A percentile compares a stretch with the other conserved stretches of the same genome.
Conservation (phyloP, 2,797 vertebrate species). For the Poeciliopsis gracilis region DNA sequence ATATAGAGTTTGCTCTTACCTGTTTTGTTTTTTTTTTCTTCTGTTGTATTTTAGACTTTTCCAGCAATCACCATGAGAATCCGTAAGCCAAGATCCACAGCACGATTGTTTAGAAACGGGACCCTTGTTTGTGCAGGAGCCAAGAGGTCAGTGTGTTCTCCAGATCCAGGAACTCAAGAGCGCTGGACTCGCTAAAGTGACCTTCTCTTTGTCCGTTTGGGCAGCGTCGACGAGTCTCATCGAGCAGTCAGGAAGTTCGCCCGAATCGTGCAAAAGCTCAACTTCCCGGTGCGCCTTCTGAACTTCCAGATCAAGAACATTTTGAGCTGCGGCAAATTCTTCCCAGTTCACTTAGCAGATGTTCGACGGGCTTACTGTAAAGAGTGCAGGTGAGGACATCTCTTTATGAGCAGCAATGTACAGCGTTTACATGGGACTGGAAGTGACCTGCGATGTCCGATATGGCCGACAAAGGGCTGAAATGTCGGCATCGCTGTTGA, state of each 20-base stretch:
- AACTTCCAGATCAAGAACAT: conserved; percentile 93
- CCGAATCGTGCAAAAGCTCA: conserved; percentile 90
- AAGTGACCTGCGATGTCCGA: not conserved
- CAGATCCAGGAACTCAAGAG: not conserved
- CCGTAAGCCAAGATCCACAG: conserved; percentile 89
- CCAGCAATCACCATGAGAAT: conserved; percentile 89
- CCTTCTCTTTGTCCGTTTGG: conserved; percentile 5
- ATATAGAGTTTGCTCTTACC: not conserved
- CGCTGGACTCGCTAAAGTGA: not conserved
- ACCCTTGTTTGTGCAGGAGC: conserved; percentile 90
- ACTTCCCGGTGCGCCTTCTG: conserved; percentile 91
- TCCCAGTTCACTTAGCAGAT: conserved; percentile 87
- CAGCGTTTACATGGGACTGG: not conserved
- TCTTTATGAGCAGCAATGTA: not conserved
- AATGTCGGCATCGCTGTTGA: not conserved
- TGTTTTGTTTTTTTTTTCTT: not conserved
- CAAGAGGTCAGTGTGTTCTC: conserved; percentile 83
- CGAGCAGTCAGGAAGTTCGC: conserved; percentile 88
- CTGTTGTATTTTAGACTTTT: conserved; percentile 3
- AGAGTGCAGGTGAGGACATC: conserved; percentile 85
- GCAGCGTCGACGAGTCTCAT: conserved; percentile 88
- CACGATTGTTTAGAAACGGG: conserved; percentile 87
- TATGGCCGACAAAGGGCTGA: not conserved
- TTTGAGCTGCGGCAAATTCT: conserved; percentile 86
- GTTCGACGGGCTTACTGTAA: conserved; percentile 85